Conservation (phyloP, 2,113 vertebrate genomes). For the Merops nubicus region DNA sequence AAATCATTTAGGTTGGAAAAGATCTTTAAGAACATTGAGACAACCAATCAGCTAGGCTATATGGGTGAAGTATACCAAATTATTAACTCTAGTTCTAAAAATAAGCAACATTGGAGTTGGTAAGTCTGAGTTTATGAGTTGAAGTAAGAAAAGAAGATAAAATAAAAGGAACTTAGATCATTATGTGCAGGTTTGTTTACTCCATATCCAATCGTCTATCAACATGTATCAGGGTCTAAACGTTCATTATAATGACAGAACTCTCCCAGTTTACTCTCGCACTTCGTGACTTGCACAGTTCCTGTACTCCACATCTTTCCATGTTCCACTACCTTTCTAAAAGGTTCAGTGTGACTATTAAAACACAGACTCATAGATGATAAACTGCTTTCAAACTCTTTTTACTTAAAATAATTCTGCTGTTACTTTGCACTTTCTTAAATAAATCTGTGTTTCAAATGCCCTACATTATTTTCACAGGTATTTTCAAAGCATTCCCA, state of each 20-base stretch:
- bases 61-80: not conserved
- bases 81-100: not conserved
- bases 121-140: not conserved
- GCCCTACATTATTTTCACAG: not conserved
- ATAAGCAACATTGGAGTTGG: not conserved
- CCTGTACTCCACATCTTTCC: not conserved
- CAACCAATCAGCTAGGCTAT: not conserved
- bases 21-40: not conserved
- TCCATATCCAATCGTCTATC: not conserved
- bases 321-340: not conserved
- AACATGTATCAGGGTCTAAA: not conserved
- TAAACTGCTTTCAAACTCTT: not conserved
- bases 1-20: not conserved
- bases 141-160: not conserved
- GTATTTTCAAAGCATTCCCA: not conserved
- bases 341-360: not conserved
- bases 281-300: not conserved
- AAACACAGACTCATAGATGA: not conserved
- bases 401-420: not conserved
- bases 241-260: not conserved
- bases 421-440: not conserved
- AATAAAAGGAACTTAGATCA: not conserved
- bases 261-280: not conserved
- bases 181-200: not conserved
- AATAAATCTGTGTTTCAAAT: not conserved